Conservation (phyloP, 2,113 vertebrate genomes). For the Pungitius pungitius region DNA sequence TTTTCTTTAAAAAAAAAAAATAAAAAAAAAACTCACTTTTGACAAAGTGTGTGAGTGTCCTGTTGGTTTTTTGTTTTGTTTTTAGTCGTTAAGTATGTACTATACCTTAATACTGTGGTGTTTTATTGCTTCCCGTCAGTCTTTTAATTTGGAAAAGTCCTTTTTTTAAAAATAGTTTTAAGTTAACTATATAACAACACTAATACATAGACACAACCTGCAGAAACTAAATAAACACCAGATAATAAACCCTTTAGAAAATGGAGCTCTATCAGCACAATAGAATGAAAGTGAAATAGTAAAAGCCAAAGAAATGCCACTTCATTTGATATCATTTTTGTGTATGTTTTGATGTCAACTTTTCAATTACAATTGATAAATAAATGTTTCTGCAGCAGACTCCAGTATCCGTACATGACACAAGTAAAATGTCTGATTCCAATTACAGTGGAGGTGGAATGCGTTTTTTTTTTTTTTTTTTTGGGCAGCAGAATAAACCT, state of each 20-base stretch:
- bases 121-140: background rate
- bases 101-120: background rate
- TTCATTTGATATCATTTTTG: too few relatives aligned
- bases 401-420: conserved; percentile 1
- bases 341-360: too few relatives aligned
- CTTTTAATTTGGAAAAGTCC: background rate
- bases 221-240: background rate
- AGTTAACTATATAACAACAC: background rate
- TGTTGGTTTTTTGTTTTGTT: background rate
- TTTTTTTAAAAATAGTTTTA: background rate
- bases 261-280: background rate
- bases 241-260: background rate
- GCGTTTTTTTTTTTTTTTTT: conserved; percentile 56
- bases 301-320: too few relatives aligned
- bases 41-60: background rate
- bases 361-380: too few relatives aligned
- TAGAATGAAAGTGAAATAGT: background rate
- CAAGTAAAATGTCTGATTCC: conserved; percentile 45
- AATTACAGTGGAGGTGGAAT: conserved; percentile 53
- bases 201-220: background rate
- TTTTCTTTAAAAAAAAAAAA: conserved; percentile 25
- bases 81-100: background rate
- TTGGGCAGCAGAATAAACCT: conserved; percentile 46
- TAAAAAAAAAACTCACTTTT: conserved; percentile 38
- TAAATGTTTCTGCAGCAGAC: conserved; percentile 2